These are phyloP conservation scores for Austrolebias charrua DNA, from an alignment of 2,797 vertebrate genomes.

Conservation along the genomic window DNA sequence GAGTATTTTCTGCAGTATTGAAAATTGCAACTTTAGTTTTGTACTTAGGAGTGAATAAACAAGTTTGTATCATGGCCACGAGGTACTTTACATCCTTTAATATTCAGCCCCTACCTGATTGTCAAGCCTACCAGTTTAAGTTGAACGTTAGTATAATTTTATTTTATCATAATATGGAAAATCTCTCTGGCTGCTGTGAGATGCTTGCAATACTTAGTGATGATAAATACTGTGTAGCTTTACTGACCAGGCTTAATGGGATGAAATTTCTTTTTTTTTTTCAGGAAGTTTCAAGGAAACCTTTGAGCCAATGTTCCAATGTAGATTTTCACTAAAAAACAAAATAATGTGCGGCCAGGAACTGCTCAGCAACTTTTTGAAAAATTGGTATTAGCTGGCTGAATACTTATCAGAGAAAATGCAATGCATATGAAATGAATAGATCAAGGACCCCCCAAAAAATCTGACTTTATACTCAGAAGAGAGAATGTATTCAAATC, in stretches of 20 bases:
- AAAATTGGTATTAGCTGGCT: conserved; percentile 57
- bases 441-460: conserved; percentile 40
- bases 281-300: not conserved
- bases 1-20: not conserved
- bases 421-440: conserved; percentile 72
- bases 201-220: no score
- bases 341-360: conserved; percentile 26
- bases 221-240: no score
- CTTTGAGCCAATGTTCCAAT: conserved; percentile 13
- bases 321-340: conserved; percentile 26
- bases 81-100: not conserved
- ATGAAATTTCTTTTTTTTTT: no score
- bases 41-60: no score
- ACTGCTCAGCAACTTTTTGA: conserved; percentile 40
- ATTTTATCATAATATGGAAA: not conserved
- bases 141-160: not conserved
- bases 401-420: conserved; percentile 66
- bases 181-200: no score
- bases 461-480: conserved; percentile 38
- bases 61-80: not conserved
- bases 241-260: no score
- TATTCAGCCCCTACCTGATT: not conserved
- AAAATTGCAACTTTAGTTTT: not conserved
- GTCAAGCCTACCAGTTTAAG: not conserved
- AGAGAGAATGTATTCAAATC: conserved; percentile 47